Percentiles rank a stretch among this genome's conserved stretches.
Evolutionary conservation across 1,140 invertebrate species (phyloP).

Genomic region (Drosophila biarmipes): DNA sequence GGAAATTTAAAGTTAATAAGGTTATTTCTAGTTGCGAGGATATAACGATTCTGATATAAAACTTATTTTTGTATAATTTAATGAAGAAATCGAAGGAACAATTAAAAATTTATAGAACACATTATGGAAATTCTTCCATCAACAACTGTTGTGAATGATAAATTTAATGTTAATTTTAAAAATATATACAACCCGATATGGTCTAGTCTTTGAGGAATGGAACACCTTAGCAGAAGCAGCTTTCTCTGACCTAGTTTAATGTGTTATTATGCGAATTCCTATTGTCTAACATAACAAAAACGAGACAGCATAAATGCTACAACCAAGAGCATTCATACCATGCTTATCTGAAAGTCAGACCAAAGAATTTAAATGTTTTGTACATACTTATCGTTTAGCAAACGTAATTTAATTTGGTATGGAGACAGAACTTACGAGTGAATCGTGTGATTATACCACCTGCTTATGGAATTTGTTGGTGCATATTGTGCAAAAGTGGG

Average conservation of each 20-base stretch:
- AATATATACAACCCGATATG: neutral
- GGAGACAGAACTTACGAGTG: neutral
- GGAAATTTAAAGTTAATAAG: neutral
- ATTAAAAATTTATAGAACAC: too few relatives aligned
- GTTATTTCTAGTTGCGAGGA: neutral
- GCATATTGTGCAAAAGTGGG: neutral
- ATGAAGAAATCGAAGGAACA: too few relatives aligned
- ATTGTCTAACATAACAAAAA: neutral
- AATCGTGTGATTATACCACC: conserved; percentile 16
- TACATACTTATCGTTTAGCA: neutral
- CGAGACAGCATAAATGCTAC: too few relatives aligned
- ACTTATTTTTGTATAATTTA: too few relatives aligned
- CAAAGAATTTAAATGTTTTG: too few relatives aligned
- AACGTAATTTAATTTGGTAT: neutral
- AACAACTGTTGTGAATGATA: too few relatives aligned
- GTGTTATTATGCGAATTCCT: neutral
- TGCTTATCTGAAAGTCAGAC: neutral
- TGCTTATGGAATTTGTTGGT: neutral
- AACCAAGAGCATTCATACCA: neutral
- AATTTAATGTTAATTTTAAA: too few relatives aligned
- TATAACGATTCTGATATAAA: too few relatives aligned
- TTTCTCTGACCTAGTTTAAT: neutral
- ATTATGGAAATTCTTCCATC: too few relatives aligned
- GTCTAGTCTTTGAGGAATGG: neutral
- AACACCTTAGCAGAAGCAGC: neutral